These are phyloP conservation scores for Plotosus lineatus DNA, from an alignment of 2,113 vertebrate species.

Conservation along the genomic window DNA sequence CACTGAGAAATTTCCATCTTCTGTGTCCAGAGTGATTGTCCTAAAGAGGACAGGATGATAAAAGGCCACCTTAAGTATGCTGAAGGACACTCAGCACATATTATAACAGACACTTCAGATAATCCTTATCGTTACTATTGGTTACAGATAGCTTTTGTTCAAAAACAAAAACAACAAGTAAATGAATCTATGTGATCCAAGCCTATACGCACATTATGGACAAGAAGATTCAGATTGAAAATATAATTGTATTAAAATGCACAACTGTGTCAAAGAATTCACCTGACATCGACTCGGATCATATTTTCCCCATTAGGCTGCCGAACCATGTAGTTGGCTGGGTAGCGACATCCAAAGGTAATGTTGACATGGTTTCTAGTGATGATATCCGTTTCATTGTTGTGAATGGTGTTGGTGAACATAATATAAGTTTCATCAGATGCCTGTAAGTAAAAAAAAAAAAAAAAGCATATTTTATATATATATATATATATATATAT, in stretches of 20 bases:
- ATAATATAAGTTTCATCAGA: constrained; percentile 71
- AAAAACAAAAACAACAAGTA: constrained; percentile 36
- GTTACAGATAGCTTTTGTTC: constrained; percentile 37
- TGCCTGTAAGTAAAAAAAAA: constrained; percentile 60
- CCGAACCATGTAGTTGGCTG: constrained; percentile 73
- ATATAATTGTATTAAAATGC: neutral
- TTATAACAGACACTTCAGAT: constrained; percentile 43
- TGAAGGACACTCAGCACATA: constrained; percentile 25
- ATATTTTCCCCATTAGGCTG: constrained; percentile 73
- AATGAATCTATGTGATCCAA: constrained; percentile 7
- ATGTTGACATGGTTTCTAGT: constrained; percentile 77
- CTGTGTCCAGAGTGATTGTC: constrained; percentile 73
- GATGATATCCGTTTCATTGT: constrained; percentile 69
- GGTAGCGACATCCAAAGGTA: constrained; percentile 76
- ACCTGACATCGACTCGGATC: constrained; percentile 72
- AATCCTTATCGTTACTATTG: constrained; percentile 37
- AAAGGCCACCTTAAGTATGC: constrained; percentile 32
- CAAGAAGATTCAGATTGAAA: constrained; percentile 2
- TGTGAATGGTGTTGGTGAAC: constrained; percentile 76
- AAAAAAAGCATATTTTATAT: too few relatives aligned
- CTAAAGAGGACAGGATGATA: constrained; percentile 54
- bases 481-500: too few relatives aligned
- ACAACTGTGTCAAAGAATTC: constrained; percentile 18
- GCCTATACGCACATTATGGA: neutral
- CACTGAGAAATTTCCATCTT: constrained; percentile 77